A percentile compares a stretch with the other conserved stretches of the same genome.
Conservation (phyloP, 2,797 vertebrate genomes). For the Myripristis murdjan region DNA sequence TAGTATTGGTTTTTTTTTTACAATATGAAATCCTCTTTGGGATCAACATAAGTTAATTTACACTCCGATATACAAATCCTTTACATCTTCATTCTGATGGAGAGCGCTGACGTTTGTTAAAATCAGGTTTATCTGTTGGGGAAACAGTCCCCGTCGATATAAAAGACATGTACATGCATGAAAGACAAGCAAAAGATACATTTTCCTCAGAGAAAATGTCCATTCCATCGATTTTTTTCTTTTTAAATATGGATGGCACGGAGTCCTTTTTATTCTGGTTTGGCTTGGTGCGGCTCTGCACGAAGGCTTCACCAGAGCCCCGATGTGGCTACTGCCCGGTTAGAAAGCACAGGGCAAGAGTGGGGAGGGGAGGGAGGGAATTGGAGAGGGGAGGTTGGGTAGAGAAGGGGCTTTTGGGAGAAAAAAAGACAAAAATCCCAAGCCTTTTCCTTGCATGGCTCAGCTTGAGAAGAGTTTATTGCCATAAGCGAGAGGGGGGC, state of each 20-base stretch:
- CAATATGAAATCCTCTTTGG: slow-evolving; percentile 65
- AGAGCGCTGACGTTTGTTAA: slow-evolving; percentile 35
- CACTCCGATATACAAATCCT: slow-evolving; percentile 17
- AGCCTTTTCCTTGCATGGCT: slow-evolving; percentile 65
- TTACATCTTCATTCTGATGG: slow-evolving; percentile 43
- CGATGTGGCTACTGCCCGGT: slow-evolving; percentile 30
- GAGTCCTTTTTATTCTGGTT: slow-evolving; percentile 40
- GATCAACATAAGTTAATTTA: slow-evolving; percentile 38
- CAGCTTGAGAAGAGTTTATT: slow-evolving; percentile 63
- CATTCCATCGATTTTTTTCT: slow-evolving; percentile 45
- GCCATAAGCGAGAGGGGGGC: slow-evolving; percentile 45
- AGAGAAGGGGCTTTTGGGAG: background rate
- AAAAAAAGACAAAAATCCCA: slow-evolving; percentile 29
- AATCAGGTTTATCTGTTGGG: slow-evolving; percentile 38
- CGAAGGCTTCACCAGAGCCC: slow-evolving; percentile 6
- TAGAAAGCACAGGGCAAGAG: slow-evolving; percentile 21
- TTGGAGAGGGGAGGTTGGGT: background rate
- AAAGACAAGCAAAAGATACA: slow-evolving; percentile 78
- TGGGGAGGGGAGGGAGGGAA: background rate
- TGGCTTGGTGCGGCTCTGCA: slow-evolving; percentile 21
- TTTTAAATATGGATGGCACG: slow-evolving; percentile 40
- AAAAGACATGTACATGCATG: slow-evolving; percentile 82
- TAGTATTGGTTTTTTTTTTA: slow-evolving; percentile 41
- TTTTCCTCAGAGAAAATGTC: slow-evolving; percentile 62
- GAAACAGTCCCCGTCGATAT: slow-evolving; percentile 38